phyloP scores from a whole-genome alignment of 2,113 vertebrate genomes.

The Tychaedon coryphoeus region DNA sequence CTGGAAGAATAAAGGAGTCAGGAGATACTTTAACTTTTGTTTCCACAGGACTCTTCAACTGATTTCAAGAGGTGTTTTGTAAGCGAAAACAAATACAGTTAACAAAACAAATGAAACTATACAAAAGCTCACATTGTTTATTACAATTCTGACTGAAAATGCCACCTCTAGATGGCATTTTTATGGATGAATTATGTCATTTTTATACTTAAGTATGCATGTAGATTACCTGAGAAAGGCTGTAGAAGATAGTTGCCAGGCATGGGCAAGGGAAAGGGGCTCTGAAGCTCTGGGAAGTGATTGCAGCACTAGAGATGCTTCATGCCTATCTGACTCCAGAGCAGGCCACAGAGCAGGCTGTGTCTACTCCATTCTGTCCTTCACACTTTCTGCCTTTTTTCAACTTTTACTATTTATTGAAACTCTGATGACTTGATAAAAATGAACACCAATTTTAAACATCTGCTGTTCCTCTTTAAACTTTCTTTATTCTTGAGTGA shows the following conservation, averaged over 20 bases:
- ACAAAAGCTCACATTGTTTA: not conserved
- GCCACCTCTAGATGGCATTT: not conserved
- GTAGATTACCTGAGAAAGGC: not conserved
- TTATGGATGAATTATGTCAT: not conserved
- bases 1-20: not conserved
- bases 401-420: not conserved
- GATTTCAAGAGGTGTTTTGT: not conserved
- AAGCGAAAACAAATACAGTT: not conserved
- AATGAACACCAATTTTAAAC: not conserved
- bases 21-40: not conserved
- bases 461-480: not conserved
- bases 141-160: not conserved
- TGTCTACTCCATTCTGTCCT: not conserved
- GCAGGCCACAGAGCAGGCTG: not conserved
- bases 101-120: not conserved
- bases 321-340: not conserved
- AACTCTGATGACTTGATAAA: not conserved
- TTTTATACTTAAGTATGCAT: not conserved
- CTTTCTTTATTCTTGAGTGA: not conserved
- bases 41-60: not conserved
- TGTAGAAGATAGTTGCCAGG: not conserved
- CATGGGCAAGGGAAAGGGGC: not conserved
- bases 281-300: not conserved
- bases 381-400: not conserved
- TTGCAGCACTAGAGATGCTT: not conserved